phyloP scores from a whole-genome alignment of 2,113 vertebrate genomes.

The Rhabdornis inornatus region DNA sequence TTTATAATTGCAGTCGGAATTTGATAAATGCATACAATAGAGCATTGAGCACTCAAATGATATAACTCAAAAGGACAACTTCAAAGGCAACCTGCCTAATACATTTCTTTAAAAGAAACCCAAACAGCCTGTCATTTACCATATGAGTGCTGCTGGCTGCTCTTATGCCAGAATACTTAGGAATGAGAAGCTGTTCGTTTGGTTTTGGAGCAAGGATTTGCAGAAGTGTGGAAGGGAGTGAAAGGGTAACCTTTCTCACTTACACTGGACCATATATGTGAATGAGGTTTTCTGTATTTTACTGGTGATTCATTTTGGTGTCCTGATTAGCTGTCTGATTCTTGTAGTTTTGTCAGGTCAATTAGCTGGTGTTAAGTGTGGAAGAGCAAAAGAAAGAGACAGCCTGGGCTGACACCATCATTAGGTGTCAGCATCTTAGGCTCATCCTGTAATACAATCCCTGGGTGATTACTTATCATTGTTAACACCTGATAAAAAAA shows the following conservation, averaged over 20 bases:
- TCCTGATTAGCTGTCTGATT: constrained; percentile 85
- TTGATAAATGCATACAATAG: constrained; percentile 29
- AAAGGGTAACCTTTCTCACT: background rate
- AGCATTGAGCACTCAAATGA: background rate
- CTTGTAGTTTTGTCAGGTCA: constrained; percentile 87
- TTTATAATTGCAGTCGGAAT: constrained; percentile 24
- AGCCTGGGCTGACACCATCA: constrained; percentile 38
- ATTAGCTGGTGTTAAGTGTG: constrained; percentile 75
- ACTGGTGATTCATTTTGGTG: constrained; percentile 85
- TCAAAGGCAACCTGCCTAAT: constrained; percentile 73
- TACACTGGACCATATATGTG: background rate
- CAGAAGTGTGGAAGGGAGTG: background rate
- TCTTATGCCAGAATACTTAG: background rate
- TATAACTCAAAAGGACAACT: constrained; percentile 70
- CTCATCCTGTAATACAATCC: constrained; percentile 61
- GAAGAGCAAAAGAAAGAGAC: constrained; percentile 48
- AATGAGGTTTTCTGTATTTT: constrained; percentile 52
- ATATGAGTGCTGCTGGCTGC: constrained; percentile 17
- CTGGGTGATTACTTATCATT: constrained; percentile 38
- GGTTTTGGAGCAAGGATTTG: background rate
- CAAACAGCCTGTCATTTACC: background rate
- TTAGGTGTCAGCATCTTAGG: constrained; percentile 59
- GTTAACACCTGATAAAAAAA: background rate
- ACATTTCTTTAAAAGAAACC: constrained; percentile 68
- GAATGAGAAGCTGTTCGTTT: background rate